These are phyloP conservation scores for Homalodisca vitripennis DNA, from an alignment of 1,140 invertebrate species.

Conservation along the genomic window DNA sequence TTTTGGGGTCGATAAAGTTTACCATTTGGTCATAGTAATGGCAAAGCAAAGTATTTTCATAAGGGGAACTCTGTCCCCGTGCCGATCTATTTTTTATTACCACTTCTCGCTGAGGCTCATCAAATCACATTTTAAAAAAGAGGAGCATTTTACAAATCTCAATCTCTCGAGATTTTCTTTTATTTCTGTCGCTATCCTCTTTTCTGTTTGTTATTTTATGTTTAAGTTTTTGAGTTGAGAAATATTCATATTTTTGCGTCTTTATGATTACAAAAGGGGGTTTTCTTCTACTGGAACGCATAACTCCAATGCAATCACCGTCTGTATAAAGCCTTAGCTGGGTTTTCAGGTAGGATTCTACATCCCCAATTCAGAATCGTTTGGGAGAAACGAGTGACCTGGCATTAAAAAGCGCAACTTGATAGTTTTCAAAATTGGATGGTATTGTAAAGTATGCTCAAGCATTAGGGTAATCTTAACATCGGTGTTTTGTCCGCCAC, in stretches of 20 bases:
- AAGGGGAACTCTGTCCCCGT: too few relatives aligned
- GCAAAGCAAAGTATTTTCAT: too few relatives aligned
- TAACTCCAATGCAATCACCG: neutral
- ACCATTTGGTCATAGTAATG: too few relatives aligned
- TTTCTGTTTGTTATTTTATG: too few relatives aligned
- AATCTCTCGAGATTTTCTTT: too few relatives aligned
- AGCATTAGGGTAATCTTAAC: slow-evolving; percentile 2
- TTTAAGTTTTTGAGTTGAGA: neutral
- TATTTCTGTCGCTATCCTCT: too few relatives aligned
- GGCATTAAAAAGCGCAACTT: neutral
- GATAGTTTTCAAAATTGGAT: neutral
- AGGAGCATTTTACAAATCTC: too few relatives aligned
- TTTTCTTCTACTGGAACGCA: neutral
- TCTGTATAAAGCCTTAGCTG: neutral
- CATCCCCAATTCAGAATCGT: neutral
- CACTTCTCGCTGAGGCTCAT: too few relatives aligned
- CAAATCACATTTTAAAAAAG: too few relatives aligned
- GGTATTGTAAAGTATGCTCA: neutral
- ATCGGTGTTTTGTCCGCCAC: neutral
- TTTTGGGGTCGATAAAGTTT: too few relatives aligned
- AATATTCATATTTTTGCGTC: neutral
- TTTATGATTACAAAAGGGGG: neutral
- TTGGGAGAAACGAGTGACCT: neutral
- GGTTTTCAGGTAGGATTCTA: neutral
- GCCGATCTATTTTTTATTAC: too few relatives aligned